Base-by-base conservation (phyloP, 2,888 invertebrate genomes). In the Axea sp. region DNA sequence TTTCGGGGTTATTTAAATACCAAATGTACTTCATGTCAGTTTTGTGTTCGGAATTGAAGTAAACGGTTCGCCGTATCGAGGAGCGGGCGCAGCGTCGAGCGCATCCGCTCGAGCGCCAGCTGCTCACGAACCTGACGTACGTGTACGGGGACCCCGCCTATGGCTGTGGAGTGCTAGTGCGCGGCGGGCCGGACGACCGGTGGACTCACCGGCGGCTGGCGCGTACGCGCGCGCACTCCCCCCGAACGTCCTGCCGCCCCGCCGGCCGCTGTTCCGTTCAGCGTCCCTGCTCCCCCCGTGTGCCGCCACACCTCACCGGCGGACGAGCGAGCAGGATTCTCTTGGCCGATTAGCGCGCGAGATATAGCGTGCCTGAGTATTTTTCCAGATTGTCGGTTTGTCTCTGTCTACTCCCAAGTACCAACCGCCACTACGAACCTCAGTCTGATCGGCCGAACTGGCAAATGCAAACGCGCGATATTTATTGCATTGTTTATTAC, bases 121-220 rank as follows among this genome's bases (percentile, higher is more conserved):
- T 53, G 53, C 53, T 53, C 28, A 8, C 4, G 12, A 53, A 17
- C 30, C 53, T 39, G 53, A 28, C 37, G 26, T 53, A 53, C 37
- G 53, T 53, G 53, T 17, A 26, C 37, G 15, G 28, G 26, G 28
- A 53, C 53, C 37, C 53, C 51, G 37, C 53, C 53, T 53, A 17
- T 37, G 11, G 26, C 7, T 3, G 19, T 4, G 19, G 19, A 19
- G 19, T 19, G 19, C 19, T 5, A 51, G 6, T 51, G 51, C 51
- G 51, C 51, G 51, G 6, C 9, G 15, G 28, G 33, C 12, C 35
- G 35, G 35, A 35, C 51, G 33, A 26, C 8, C 49, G 33, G 22
- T 26, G 51, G 33, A 35, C 35, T 51, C 51, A 45, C 24, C 4
- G 19, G 19, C 4, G 19, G 5, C 3, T 51, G 35, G 22, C 51